These are phyloP conservation scores for Drosophila rellima DNA, from an alignment of 2,888 invertebrate species.

Conservation along the genomic window DNA sequence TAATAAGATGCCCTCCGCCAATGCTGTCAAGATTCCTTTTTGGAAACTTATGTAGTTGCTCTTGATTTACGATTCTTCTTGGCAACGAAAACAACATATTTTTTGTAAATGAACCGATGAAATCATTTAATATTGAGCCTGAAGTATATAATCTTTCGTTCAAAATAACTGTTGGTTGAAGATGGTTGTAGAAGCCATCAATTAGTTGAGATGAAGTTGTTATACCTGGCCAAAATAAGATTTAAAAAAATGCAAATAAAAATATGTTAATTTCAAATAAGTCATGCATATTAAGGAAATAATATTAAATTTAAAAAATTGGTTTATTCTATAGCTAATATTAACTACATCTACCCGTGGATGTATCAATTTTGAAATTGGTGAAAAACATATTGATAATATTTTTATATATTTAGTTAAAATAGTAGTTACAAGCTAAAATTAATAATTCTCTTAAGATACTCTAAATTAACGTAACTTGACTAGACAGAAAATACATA, in stretches of 20 bases:
- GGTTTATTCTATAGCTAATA: neutral
- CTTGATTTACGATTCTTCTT: conserved; percentile 1
- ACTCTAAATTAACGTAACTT: neutral
- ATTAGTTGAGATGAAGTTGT: conserved; percentile 47
- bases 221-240: conserved; percentile 52
- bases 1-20: conserved; percentile 71
- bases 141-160: conserved; percentile 38
- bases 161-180: conserved; percentile 33
- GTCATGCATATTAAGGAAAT: conserved; percentile 4
- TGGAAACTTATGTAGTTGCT: conserved; percentile 24
- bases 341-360: neutral
- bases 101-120: conserved; percentile 25
- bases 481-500: neutral
- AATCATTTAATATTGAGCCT: conserved; percentile 30
- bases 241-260: conserved; percentile 7
- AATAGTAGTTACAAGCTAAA: neutral
- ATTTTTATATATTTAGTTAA: neutral
- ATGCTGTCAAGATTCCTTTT: conserved; percentile 73
- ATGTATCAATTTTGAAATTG: neutral
- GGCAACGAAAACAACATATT: conserved; percentile 13
- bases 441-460: neutral
- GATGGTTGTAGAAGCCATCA: conserved; percentile 43
- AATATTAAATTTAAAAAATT: neutral
- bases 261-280: conserved; percentile 30
- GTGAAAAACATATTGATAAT: conserved; percentile 3